phyloP scores from a whole-genome alignment of 1,140 invertebrate genomes.

The Riptortus pedestris region DNA sequence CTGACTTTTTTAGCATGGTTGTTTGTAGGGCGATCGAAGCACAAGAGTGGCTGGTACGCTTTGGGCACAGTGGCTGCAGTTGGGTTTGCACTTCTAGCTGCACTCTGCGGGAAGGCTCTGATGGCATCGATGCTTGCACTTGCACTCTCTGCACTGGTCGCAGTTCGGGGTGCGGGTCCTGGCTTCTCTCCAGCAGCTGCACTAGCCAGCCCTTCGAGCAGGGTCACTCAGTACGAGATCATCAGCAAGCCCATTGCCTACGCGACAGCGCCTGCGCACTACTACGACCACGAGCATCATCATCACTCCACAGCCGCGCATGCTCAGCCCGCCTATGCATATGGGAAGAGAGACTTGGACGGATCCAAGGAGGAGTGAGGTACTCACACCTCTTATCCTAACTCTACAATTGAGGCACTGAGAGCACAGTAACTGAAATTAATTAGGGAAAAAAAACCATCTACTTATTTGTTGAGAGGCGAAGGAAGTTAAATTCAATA shows the following conservation, averaged over 20 bases:
- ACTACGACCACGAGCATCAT: conserved; percentile 54
- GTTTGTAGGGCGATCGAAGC: conserved; percentile 29
- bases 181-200: conserved; percentile 53
- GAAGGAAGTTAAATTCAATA: too few species aligned
- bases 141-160: conserved; percentile 61
- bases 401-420: too few species aligned
- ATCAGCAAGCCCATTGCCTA: conserved; percentile 52
- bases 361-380: not conserved
- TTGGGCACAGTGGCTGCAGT: conserved; percentile 55
- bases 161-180: conserved; percentile 56
- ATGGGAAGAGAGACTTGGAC: conserved; percentile 18
- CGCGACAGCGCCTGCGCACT: conserved; percentile 28
- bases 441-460: too few species aligned
- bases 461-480: too few species aligned
- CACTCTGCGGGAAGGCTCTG: conserved; percentile 67
- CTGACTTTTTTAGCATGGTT: not conserved
- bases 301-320: conserved; percentile 27
- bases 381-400: too few species aligned
- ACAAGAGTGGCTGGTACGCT: conserved; percentile 42
- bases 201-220: conserved; percentile 52
- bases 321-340: conserved; percentile 25
- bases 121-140: conserved; percentile 71
- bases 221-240: conserved; percentile 51
- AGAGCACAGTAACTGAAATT: too few species aligned
- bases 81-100: conserved; percentile 58